Base-by-base conservation (phyloP, 2,113 vertebrate species). In the Sylvia atricapilla region DNA sequence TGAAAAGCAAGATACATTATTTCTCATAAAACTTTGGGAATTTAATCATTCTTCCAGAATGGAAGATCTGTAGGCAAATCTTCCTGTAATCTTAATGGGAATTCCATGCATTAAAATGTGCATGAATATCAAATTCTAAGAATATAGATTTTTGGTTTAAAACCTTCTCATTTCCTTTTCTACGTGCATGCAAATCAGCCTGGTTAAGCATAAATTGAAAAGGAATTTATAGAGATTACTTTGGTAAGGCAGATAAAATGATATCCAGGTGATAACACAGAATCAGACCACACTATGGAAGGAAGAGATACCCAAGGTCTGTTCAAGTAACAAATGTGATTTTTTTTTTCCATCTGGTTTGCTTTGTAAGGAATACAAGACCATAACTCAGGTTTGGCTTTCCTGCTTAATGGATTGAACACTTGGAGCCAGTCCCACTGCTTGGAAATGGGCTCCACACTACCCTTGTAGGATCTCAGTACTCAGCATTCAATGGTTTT, bases 141-240 rank as follows among this genome's bases (percentile, higher is more conserved):
- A 87, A 87, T 50, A 77, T 2, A 74, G 21, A 94, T 81, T 84
- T 92, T 78, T 68, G 56, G 20, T 58, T 84, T 58, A 72, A 80
- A 92, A 82, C 73, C 85, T 93, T 79, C 74, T 91, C 47, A 83
- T 94, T 91, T 94, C 89, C 78, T 94, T 90, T 90, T 78, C 69
- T 67, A 27, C 33, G 11, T 41, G 72, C 75, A 83, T 69, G 72
- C 60, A 90, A 94, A 95, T 95, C 78, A 95, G 70, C 35, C 74
- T 76, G 50, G 78, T 90, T 94, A 80, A 93, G 75, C 76, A 86
- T 28, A 90, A 90, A 86, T 55, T 85, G 72, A 80, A 77, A 85
- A 83, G 87, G 81, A 95, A 82, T 95, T 90, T 77, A 80, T 41
- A 55, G 75, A 69, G 75, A 90, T 94, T 69, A 94, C 66, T 90